Evolutionary conservation across 2,888 invertebrate species (phyloP), one percentile per base, ranked within the genome.

Genomic region (Lacanobia oleracea): DNA sequence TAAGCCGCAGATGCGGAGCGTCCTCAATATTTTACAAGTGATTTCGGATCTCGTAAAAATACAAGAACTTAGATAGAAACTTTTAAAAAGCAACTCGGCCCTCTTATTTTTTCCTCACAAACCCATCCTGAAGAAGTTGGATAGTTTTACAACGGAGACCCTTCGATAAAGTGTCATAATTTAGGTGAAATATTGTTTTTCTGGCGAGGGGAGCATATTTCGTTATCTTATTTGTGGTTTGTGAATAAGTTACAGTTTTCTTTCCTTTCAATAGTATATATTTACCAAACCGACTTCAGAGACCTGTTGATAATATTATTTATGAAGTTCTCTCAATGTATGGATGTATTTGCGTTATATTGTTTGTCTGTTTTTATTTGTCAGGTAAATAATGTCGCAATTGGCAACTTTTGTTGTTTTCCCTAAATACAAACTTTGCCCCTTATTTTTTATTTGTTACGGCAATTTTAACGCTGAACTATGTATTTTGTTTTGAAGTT

Each of bases 161-260:
- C 92, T 92, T 92, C 94, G 92, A 92, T 92, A 93, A 93, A 93
- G 91, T 94, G 94, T 93, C 94, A 93, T 93, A 93, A 93, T 94
- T 93, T 93, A 90, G 85, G 89, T 94, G 92, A 94, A 91, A 93
- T 93, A 93, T 93, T 92, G 92, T 93, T 92, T 92, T 88, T 89
- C 87, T 90, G 88, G 83, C 80, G 81, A 88, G 83, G 86, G 87
- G 87, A 91, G 87, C 91, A 91, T 92, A 92, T 91, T 91, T 90
- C 87, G 89, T 89, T 91, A 90, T 90, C 89, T 89, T 91, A 90
- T 91, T 91, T 91, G 91, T 84, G 91, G 91, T 85, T 88, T 89
- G 85, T 86, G 88, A 91, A 89, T 88, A 90, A 91, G 84, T 88
- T 88, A 88, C 86, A 84, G 87, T 86, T 88, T 74, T 88, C 76